Percentiles rank a stretch among this genome's conserved stretches.
Evolutionary conservation across 2,797 vertebrate genomes (phyloP).

Genomic region (Sus cebifrons): DNA sequence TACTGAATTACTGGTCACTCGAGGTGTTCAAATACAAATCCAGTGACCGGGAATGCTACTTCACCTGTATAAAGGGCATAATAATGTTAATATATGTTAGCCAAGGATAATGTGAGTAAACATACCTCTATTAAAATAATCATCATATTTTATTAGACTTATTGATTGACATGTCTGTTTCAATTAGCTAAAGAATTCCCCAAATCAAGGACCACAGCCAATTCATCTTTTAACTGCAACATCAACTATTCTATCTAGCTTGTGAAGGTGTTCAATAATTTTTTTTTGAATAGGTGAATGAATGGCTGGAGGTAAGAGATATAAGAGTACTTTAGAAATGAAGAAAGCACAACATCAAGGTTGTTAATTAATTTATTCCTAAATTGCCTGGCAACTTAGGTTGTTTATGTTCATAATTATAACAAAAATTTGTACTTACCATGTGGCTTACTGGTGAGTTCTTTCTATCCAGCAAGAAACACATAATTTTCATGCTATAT

Average conservation of each 20-base stretch:
- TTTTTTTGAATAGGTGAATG: conserved; percentile 40
- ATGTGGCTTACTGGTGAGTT: conserved; percentile 55
- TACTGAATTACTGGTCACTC: conserved; percentile 12
- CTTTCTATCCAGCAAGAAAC: conserved; percentile 33
- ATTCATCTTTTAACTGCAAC: conserved; percentile 52
- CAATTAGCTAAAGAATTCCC: conserved; percentile 44
- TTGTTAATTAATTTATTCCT: conserved; percentile 56
- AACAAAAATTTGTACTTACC: conserved; percentile 58
- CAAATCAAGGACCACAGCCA: conserved; percentile 52
- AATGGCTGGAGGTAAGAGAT: conserved; percentile 52
- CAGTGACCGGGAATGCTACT: neutral
- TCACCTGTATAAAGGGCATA: neutral
- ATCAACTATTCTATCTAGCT: neutral
- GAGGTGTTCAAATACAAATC: neutral
- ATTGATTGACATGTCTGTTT: conserved; percentile 45
- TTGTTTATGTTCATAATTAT: conserved; percentile 63
- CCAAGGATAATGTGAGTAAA: neutral
- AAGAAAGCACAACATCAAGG: neutral
- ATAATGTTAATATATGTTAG: neutral
- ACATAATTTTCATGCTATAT: conserved; percentile 32
- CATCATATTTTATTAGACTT: conserved; percentile 52
- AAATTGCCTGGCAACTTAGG: conserved; percentile 23
- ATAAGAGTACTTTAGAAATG: conserved; percentile 54
- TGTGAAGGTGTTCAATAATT: neutral
- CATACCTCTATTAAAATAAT: neutral